Conservation (phyloP, 1,140 invertebrate species). For the Drosophila ananassae region DNA sequence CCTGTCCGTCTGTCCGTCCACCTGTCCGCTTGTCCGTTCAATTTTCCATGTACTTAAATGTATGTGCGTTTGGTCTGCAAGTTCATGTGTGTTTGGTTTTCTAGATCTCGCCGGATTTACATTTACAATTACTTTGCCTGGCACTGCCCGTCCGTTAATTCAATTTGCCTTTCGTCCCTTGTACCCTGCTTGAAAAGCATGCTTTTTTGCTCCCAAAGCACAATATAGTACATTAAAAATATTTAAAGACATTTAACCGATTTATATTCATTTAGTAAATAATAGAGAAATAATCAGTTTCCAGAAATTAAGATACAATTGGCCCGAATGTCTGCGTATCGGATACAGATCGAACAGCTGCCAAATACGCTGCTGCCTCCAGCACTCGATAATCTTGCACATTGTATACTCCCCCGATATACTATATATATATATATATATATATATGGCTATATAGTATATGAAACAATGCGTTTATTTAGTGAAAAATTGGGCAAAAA, state of each 20-base stretch:
- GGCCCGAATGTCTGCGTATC: constrained; percentile 33
- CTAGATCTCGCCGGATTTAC: constrained; percentile 24
- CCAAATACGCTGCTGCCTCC: constrained; percentile 44
- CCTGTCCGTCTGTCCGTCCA: constrained; percentile 11
- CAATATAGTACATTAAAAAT: not conserved
- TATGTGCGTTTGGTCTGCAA: constrained; percentile 12
- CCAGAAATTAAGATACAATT: constrained; percentile 28
- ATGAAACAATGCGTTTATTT: constrained; percentile 1
- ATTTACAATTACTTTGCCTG: constrained; percentile 56
- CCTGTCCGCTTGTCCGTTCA: constrained; percentile 1
- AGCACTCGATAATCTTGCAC: constrained; percentile 32
- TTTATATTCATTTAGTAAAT: constrained; percentile 63
- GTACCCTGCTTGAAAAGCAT: not conserved
- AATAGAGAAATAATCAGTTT: constrained; percentile 16
- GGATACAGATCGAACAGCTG: constrained; percentile 55
- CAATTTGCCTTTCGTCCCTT: constrained; percentile 45
- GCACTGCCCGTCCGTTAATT: constrained; percentile 62
- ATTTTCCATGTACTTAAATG: constrained; percentile 44
- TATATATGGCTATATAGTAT: not conserved
- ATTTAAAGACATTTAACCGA: not conserved
- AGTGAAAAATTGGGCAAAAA: constrained; percentile 26
- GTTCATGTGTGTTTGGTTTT: constrained; percentile 27
- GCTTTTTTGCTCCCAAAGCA: too few species aligned
- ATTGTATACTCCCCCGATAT: constrained; percentile 17
- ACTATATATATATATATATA: constrained; percentile 9